These are phyloP conservation scores for Garrulus glandarius DNA, from an alignment of 2,797 vertebrate genomes.

Conservation along the genomic window DNA sequence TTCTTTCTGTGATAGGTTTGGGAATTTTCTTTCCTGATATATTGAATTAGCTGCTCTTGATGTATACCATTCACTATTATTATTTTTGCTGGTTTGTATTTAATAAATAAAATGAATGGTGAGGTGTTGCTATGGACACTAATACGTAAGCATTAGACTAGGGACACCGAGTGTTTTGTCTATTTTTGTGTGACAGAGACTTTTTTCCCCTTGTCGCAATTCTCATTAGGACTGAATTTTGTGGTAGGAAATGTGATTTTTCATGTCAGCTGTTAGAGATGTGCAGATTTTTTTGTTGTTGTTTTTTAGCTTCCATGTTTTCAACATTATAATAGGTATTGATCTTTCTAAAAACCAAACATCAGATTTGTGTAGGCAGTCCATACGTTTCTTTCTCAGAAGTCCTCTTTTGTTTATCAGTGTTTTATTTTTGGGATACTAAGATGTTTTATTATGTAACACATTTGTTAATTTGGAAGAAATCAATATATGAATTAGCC, in stretches of 20 bases:
- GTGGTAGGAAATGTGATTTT: background rate
- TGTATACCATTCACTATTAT: background rate
- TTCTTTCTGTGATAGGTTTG: background rate
- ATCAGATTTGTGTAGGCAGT: background rate
- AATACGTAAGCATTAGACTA: background rate
- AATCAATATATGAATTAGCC: background rate
- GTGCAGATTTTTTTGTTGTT: background rate
- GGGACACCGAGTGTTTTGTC: background rate
- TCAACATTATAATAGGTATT: background rate
- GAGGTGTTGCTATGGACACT: constrained; percentile 4
- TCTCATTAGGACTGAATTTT: constrained; percentile 2
- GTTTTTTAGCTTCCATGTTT: background rate
- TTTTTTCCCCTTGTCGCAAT: background rate
- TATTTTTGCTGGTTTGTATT: background rate
- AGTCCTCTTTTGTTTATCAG: background rate
- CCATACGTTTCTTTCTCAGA: background rate
- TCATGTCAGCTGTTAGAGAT: background rate
- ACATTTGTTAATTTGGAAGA: background rate
- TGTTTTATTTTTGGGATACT: background rate
- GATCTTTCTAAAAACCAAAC: background rate
- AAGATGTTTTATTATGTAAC: background rate
- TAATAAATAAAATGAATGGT: background rate
- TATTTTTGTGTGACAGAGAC: background rate
- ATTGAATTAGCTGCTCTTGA: background rate
- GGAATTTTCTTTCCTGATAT: background rate